phyloP scores from a whole-genome alignment of 1,140 invertebrate genomes.

The Limonius californicus region DNA sequence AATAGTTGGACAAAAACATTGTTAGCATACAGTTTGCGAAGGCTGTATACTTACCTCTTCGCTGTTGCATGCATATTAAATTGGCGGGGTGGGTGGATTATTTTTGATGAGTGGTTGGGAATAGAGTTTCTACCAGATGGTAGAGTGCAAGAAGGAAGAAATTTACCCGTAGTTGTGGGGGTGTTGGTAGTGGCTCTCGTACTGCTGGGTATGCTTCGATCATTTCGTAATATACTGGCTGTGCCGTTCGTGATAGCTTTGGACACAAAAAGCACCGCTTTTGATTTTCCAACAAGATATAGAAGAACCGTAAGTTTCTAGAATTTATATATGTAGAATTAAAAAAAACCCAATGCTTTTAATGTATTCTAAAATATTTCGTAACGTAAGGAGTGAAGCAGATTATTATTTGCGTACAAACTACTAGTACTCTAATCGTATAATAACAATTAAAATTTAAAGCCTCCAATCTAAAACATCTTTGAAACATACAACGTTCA shows the following conservation, averaged over 20 bases:
- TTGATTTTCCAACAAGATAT: slow-evolving; percentile 61
- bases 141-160: background rate
- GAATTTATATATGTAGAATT: too few species aligned
- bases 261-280: slow-evolving; percentile 55
- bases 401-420: too few species aligned
- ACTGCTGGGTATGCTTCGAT: slow-evolving; percentile 44
- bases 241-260: slow-evolving; percentile 56
- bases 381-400: too few species aligned
- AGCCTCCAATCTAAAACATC: too few species aligned
- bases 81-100: slow-evolving; percentile 60
- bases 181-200: background rate
- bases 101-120: slow-evolving; percentile 48
- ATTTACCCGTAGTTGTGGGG: background rate
- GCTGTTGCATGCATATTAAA: slow-evolving; percentile 55
- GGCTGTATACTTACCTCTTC: slow-evolving; percentile 59
- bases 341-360: too few species aligned
- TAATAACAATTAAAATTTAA: too few species aligned
- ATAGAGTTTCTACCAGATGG: background rate
- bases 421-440: too few species aligned
- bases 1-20: background rate
- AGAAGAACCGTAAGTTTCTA: slow-evolving; percentile 33
- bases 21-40: slow-evolving; percentile 23
- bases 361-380: too few species aligned
- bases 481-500: too few species aligned
- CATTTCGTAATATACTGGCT: slow-evolving; percentile 56